Evolutionary conservation across 2,113 vertebrate genomes (phyloP), one percentile per base, ranked within the genome.

Genomic region (Montifringilla adamsi): DNA sequence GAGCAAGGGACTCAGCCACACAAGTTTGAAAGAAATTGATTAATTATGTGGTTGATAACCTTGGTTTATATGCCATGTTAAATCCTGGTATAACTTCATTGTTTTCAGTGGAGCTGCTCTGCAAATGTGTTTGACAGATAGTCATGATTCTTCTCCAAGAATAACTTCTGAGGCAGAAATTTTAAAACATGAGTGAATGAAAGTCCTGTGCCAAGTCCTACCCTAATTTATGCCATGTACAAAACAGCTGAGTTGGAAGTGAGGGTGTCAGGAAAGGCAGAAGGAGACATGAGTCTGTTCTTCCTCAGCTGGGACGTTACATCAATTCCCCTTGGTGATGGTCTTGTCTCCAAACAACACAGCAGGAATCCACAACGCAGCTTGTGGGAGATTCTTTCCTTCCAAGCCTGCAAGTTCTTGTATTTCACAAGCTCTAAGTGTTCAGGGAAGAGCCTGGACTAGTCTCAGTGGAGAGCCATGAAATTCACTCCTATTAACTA

Each of bases 141-240:
- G 46, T 80, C 53, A 18, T 58, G 70, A 59, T 77, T 80, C 67
- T 77, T 83, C 85, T 93, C 94, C 90, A 95, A 94, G 82, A 95
- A 93, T 23, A 96, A 88, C 91, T 80, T 56, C 44, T 82, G 15
- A 87, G 41, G 92, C 85, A 94, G 64, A 84, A 75, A 75, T 22
- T 77, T 96, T 85, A 89, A 88, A 88, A 92, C 41, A 83, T 60
- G 76, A 95, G 76, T 95, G 93, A 96, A 84, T 87, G 76, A 55
- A 94, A 90, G n/a, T 15, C 30, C 35, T 21, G 30, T 75, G 84
- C 87, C 85, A 90, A 90, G 17, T 53, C 58, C 76, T 89, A 8
- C 79, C 72, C 92, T 93, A 52, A 94, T 93, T 93, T 94, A 96
- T 92, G 33, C 73, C 56, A 69, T 78, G 68, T 14, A 27, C 21